These are phyloP conservation scores for Sturmia bella DNA, from an alignment of 2,888 invertebrate genomes.

Conservation along the genomic window DNA sequence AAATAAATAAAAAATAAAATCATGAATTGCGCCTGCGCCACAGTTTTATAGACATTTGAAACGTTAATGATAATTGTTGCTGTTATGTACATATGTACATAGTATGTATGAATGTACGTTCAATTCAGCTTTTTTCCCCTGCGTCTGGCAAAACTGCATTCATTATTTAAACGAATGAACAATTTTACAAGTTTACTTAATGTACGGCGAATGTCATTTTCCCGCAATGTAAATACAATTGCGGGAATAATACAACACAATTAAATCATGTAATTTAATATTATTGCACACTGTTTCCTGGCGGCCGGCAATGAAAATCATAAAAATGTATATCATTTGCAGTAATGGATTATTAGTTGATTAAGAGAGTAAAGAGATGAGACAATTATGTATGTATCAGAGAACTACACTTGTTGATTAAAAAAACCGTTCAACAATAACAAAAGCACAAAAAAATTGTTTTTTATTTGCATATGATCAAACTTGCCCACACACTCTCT, in stretches of 20 bases:
- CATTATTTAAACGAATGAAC: conserved; percentile 11
- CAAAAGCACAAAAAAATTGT: too few species aligned
- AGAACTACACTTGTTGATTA: too few species aligned
- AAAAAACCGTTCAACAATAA: too few species aligned
- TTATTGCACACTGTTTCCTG: conserved; percentile 58
- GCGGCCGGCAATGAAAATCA: neutral
- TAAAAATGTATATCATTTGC: neutral
- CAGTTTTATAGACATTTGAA: conserved; percentile 59
- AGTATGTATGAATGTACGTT: conserved; percentile 45
- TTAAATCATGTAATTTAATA: conserved; percentile 57
- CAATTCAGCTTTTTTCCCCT: conserved; percentile 18
- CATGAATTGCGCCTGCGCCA: conserved; percentile 64
- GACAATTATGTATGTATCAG: too few species aligned
- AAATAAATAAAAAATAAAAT: too few species aligned
- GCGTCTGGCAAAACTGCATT: conserved; percentile 19
- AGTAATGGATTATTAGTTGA: neutral
- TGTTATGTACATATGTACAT: conserved; percentile 30
- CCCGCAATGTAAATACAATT: conserved; percentile 61
- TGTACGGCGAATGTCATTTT: conserved; percentile 49
- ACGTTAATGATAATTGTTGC: conserved; percentile 63
- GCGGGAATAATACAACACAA: conserved; percentile 46
- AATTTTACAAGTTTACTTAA: conserved; percentile 37
- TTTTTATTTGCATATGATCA: too few species aligned
- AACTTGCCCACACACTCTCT: too few species aligned
- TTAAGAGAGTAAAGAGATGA: neutral